These are phyloP conservation scores for Beris morrisii DNA, from an alignment of 2,888 invertebrate genomes.

Conservation along the genomic window DNA sequence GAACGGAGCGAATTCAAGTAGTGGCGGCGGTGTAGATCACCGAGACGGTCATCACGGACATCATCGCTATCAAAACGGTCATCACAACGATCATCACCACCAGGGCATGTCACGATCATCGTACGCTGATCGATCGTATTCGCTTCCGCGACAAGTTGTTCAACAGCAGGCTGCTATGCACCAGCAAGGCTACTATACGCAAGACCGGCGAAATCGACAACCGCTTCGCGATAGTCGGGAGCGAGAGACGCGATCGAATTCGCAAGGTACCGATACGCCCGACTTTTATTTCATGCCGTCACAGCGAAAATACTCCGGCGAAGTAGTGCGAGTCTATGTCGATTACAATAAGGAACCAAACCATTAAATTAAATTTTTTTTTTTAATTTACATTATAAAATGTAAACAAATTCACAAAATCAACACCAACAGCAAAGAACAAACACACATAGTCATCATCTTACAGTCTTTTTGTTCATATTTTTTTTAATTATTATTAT, in stretches of 20 bases:
- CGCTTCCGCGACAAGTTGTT: conserved; percentile 64
- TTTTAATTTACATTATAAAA: background rate
- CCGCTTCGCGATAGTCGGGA: conserved; percentile 42
- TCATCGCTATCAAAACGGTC: conserved; percentile 46
- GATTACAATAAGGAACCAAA: conserved; percentile 75
- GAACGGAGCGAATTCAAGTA: conserved; percentile 36
- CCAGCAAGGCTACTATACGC: conserved; percentile 59
- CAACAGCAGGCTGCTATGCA: conserved; percentile 48
- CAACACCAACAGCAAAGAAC: conserved; percentile 1
- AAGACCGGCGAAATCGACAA: conserved; percentile 58
- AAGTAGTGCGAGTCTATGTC: conserved; percentile 81
- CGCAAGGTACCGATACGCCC: conserved; percentile 58
- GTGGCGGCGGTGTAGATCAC: conserved; percentile 34
- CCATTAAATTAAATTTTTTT: conserved; percentile 47
- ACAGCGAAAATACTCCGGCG: conserved; percentile 90
- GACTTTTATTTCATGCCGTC: conserved; percentile 97
- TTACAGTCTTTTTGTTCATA: conserved; percentile 19
- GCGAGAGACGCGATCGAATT: conserved; percentile 42
- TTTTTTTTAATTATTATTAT: conserved; percentile 23
- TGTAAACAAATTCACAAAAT: conserved; percentile 26
- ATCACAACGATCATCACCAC: conserved; percentile 17
- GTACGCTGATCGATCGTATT: conserved; percentile 69
- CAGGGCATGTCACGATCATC: conserved; percentile 34
- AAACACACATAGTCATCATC: conserved; percentile 25
- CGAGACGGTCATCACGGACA: conserved; percentile 10